A percentile compares a stretch with the other conserved stretches of the same genome.
These are phyloP conservation scores for Sardina pilchardus DNA, from an alignment of 2,113 vertebrate species.

Conservation along the genomic window DNA sequence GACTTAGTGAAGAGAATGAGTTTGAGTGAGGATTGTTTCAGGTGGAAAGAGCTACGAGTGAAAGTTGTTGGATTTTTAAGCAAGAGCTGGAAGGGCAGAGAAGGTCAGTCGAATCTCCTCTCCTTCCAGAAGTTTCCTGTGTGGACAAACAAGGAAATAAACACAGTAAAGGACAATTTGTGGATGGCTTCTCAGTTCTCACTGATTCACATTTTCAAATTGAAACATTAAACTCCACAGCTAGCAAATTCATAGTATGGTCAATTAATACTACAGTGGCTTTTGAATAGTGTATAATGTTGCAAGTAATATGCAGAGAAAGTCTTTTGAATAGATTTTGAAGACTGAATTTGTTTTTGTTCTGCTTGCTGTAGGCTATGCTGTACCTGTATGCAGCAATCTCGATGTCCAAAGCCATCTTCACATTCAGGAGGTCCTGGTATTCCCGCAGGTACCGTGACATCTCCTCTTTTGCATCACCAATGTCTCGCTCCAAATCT, in stretches of 20 bases:
- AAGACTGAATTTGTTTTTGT: background rate
- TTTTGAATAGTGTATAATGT: background rate
- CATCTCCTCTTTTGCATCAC: slow-evolving; percentile 84
- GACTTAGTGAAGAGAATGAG: background rate
- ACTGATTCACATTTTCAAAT: background rate
- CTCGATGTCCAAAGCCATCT: slow-evolving; percentile 97
- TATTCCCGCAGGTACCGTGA: slow-evolving; percentile 90
- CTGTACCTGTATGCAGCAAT: slow-evolving; percentile 93
- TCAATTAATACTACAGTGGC: background rate
- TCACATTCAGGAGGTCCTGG: slow-evolving; percentile 95
- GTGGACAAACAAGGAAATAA: slow-evolving; percentile 30
- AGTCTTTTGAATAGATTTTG: background rate
- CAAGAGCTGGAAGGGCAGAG: slow-evolving; percentile 58
- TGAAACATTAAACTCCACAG: background rate
- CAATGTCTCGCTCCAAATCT: slow-evolving; percentile 75
- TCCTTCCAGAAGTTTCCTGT: slow-evolving; percentile 83
- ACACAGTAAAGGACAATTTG: background rate
- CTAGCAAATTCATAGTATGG: background rate
- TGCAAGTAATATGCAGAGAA: background rate
- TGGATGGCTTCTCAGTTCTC: background rate
- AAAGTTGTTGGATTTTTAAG: slow-evolving; percentile 51
- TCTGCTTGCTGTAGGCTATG: background rate
- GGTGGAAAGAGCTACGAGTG: background rate
- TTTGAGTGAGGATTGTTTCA: background rate
- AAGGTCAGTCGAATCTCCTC: slow-evolving; percentile 81